phyloP scores from a whole-genome alignment of 2,797 vertebrate genomes.

The Trachops cirrhosus region DNA sequence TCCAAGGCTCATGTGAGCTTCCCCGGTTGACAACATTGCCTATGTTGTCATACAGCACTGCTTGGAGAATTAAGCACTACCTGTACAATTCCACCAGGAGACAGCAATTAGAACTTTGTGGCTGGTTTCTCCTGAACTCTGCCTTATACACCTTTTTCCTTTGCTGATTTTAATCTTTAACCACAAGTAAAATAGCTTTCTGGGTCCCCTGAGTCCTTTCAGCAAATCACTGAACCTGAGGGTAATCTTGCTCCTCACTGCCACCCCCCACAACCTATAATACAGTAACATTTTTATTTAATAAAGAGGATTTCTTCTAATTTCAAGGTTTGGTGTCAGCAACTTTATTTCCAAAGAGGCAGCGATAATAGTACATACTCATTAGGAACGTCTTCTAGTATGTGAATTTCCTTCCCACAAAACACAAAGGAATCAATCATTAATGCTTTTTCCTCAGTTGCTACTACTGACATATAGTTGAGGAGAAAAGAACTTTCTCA shows the following conservation, averaged over 20 bases:
- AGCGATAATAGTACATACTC: not conserved
- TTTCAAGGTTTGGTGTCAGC: slow-evolving; percentile 22
- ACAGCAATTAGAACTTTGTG: not conserved
- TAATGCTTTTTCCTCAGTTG: not conserved
- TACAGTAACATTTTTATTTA: slow-evolving; percentile 23
- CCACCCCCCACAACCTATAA: not conserved
- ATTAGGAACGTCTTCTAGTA: not conserved
- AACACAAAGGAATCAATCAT: not conserved
- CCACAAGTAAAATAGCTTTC: not conserved
- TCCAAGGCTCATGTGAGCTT: not conserved
- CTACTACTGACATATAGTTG: not conserved
- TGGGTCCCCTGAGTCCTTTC: not conserved
- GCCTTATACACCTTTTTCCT: not conserved
- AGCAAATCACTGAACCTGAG: not conserved
- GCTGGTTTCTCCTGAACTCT: not conserved
- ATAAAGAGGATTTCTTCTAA: slow-evolving; percentile 26
- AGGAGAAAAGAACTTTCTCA: not conserved
- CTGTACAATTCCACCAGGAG: not conserved
- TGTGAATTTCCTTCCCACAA: not conserved
- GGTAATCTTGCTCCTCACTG: not conserved
- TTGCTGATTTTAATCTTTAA: slow-evolving; percentile 11
- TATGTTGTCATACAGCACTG: not conserved
- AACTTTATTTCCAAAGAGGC: slow-evolving; percentile 39
- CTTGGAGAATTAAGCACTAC: slow-evolving; percentile 8
- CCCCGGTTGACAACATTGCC: not conserved